Evolutionary conservation across 2,113 vertebrate species (phyloP).

Genomic region (Galbula dea): DNA sequence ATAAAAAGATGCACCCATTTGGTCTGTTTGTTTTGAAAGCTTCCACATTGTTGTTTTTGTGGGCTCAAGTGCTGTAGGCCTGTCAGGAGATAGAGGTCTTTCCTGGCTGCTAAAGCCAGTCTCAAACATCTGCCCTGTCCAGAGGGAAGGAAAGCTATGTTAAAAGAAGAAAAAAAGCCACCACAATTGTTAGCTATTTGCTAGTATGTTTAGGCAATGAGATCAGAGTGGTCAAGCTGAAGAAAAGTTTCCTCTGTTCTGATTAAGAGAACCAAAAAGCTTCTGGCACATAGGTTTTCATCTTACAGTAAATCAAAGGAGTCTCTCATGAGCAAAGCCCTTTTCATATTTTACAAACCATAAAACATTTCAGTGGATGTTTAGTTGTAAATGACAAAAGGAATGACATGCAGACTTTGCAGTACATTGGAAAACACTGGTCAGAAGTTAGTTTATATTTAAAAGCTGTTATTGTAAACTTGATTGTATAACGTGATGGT

Average conservation of each 20-base stretch:
- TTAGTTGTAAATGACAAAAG: constrained; percentile 55
- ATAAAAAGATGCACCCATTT: background rate
- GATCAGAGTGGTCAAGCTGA: background rate
- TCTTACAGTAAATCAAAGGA: constrained; percentile 41
- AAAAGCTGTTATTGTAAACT: constrained; percentile 49
- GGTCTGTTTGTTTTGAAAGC: constrained; percentile 25
- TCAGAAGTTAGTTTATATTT: constrained; percentile 43
- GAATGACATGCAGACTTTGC: background rate
- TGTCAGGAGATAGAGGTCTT: constrained; percentile 8
- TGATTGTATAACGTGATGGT: constrained; percentile 32
- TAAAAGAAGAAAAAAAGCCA: background rate
- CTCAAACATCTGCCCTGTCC: background rate
- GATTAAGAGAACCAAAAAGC: background rate
- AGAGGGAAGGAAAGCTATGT: constrained; percentile 1
- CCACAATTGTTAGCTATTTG: constrained; percentile 22
- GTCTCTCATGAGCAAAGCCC: constrained; percentile 18
- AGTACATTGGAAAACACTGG: constrained; percentile 45
- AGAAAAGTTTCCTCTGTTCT: constrained; percentile 18
- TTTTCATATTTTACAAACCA: constrained; percentile 23
- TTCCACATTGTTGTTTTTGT: constrained; percentile 19
- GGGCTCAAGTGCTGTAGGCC: constrained; percentile 3
- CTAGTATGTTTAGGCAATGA: constrained; percentile 17
- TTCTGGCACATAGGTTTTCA: constrained; percentile 27
- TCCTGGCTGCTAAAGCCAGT: background rate
- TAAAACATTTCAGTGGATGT: constrained; percentile 33